Evolutionary conservation across 2,888 invertebrate genomes (phyloP).

Genomic region (Formica aserva): DNA sequence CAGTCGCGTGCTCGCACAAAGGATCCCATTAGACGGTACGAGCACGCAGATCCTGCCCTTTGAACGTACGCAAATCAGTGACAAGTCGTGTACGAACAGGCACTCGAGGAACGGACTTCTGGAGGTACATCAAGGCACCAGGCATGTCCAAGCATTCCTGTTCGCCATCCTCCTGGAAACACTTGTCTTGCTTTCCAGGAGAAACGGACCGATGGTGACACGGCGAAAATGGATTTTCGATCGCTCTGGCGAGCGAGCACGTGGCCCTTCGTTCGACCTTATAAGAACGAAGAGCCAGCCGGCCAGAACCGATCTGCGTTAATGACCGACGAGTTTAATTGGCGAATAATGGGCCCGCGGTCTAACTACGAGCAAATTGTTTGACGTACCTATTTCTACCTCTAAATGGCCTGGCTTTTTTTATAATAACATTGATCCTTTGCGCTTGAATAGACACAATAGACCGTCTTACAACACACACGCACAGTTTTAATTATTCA

Average conservation of each 20-base stretch:
- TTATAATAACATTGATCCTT: neutral
- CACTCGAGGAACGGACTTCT: slow-evolving; percentile 65
- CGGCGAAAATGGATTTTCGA: slow-evolving; percentile 68
- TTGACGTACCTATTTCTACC: neutral
- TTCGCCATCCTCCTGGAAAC: slow-evolving; percentile 37
- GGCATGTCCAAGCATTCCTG: slow-evolving; percentile 52
- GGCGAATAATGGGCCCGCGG: slow-evolving; percentile 46
- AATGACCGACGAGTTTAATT: slow-evolving; percentile 61
- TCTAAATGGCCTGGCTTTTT: neutral
- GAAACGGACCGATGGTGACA: slow-evolving; percentile 56
- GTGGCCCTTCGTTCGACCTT: slow-evolving; percentile 37
- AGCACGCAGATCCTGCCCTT: slow-evolving; percentile 73
- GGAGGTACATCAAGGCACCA: slow-evolving; percentile 63
- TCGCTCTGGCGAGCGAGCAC: slow-evolving; percentile 22
- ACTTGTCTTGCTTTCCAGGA: slow-evolving; percentile 52
- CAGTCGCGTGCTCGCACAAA: slow-evolving; percentile 72
- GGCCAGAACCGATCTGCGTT: slow-evolving; percentile 24
- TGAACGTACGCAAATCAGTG: slow-evolving; percentile 75
- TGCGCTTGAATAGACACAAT: neutral
- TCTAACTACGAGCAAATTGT: slow-evolving; percentile 28
- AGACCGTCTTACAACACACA: neutral
- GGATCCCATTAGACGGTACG: slow-evolving; percentile 74
- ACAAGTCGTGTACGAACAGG: slow-evolving; percentile 66
- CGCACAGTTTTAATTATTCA: neutral
- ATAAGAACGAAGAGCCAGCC: slow-evolving; percentile 52